Evolutionary conservation across 2,113 vertebrate genomes (phyloP).

Genomic region (Crotalus horridus): DNA sequence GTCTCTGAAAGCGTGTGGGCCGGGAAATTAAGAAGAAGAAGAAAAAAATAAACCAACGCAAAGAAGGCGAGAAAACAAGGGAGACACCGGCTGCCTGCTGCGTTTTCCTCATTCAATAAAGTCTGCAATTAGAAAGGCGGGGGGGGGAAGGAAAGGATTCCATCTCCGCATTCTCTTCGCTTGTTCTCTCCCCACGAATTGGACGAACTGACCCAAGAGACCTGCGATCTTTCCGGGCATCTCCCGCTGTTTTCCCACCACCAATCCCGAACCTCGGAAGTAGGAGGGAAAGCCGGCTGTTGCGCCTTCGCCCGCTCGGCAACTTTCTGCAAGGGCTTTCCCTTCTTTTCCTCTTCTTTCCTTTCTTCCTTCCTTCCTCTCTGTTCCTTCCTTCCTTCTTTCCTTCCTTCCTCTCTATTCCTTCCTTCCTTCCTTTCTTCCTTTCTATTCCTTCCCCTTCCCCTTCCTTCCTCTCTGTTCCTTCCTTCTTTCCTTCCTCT

Average conservation of each 20-base stretch:
- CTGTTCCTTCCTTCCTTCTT: too few relatives aligned
- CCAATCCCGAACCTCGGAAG: neutral
- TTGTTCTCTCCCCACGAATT: neutral
- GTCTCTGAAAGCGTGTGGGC: neutral
- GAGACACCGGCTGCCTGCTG: neutral
- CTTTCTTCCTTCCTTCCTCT: neutral
- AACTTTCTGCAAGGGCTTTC: neutral
- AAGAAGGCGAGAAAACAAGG: neutral
- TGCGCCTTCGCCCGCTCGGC: neutral
- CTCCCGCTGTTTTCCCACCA: neutral
- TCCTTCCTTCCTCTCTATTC: too few relatives aligned
- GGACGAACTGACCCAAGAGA: neutral
- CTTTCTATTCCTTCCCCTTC: too few relatives aligned
- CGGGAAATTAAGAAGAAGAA: neutral
- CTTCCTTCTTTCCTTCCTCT: too few relatives aligned
- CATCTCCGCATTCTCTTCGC: neutral
- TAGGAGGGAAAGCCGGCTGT: neutral
- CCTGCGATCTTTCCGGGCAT: neutral
- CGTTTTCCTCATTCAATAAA: neutral
- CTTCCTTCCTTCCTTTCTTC: too few relatives aligned
- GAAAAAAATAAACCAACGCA: too few relatives aligned
- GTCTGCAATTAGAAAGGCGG: neutral
- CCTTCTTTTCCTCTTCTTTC: neutral
- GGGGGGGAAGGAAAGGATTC: neutral
- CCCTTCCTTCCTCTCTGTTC: too few relatives aligned